Base-by-base conservation (phyloP, 2,113 vertebrate genomes). In the Bolborhynchus lineola region DNA sequence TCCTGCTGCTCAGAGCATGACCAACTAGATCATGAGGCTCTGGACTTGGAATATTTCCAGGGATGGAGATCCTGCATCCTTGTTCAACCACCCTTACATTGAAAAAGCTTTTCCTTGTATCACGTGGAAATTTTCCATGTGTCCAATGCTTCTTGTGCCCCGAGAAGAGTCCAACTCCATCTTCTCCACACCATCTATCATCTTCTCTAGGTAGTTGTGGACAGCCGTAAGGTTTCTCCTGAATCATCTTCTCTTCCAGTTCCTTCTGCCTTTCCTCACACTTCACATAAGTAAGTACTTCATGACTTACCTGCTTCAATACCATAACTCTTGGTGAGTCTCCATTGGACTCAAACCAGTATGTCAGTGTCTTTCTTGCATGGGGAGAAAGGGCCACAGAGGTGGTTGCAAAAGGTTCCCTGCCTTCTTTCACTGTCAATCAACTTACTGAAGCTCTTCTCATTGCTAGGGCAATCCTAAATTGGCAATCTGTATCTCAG, bases 41-140 rank as follows among this genome's bases (percentile, higher is more conserved):
- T 47, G 70, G 52, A 29, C n/a, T 50, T 59, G 19, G 17, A 64
- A 0, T 67, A 50, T 24, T 70, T 79, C 25, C 41, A 90, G 23
- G 37, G 37, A 35, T 31, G 41, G 37, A 86, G 67, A 72, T 65
- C 33, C 28, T 29, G 37, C n/a, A 77, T 75, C 23, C 23, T 18
- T 83, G 63, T 44, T 62, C 19, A 46, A 53, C 15, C 28, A 86
- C 6, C 3, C 10, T 76, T 24, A 53, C 0, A 8, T 2, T 74
- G 46, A 63, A 90, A 95, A 72, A 47, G 28, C 25, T 80, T 57
- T 60, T 90, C 60, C 13, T 81, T n/a, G 5, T 2, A 41, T 37
- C 10, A 46, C 1, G 1, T 7, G 81, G 39, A 78, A 60, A 52
- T 71, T 63, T 67, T 68, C 33, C 49, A 35, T 0, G 1, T 13